Percentiles rank a stretch among this genome's conserved stretches.
These are phyloP conservation scores for Aramus guarauna DNA, from an alignment of 2,113 vertebrate genomes.

Conservation along the genomic window DNA sequence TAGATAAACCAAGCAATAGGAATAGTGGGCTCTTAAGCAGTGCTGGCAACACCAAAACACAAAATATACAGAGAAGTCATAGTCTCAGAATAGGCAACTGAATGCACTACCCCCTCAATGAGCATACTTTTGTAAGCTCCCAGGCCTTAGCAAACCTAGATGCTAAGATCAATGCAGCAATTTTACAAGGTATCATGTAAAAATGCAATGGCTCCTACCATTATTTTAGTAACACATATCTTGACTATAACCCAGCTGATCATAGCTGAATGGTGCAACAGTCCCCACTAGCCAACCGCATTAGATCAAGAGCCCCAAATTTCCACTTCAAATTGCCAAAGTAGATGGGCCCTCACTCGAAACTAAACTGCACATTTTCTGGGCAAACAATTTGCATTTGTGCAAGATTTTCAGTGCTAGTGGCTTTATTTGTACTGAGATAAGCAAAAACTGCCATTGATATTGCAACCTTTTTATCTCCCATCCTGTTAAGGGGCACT, in stretches of 20 bases:
- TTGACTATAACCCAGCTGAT: not conserved
- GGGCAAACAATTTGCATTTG: not conserved
- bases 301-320: not conserved
- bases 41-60: not conserved
- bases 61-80: not conserved
- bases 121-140: not conserved
- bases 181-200: not conserved
- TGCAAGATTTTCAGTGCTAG: not conserved
- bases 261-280: not conserved
- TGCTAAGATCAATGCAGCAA: not conserved
- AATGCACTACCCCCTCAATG: not conserved
- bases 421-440: not conserved
- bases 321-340: not conserved
- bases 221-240: not conserved
- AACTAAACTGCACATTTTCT: not conserved
- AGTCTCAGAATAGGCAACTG: not conserved
- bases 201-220: not conserved
- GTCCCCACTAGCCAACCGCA: rapidly evolving
- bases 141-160: not conserved
- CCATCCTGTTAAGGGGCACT: not conserved
- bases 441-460: not conserved
- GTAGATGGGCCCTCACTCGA: not conserved
- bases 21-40: not conserved
- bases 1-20: not conserved
- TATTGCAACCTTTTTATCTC: not conserved